These are phyloP conservation scores for Microcebus murinus DNA, from an alignment of 2,113 vertebrate genomes.

Conservation along the genomic window DNA sequence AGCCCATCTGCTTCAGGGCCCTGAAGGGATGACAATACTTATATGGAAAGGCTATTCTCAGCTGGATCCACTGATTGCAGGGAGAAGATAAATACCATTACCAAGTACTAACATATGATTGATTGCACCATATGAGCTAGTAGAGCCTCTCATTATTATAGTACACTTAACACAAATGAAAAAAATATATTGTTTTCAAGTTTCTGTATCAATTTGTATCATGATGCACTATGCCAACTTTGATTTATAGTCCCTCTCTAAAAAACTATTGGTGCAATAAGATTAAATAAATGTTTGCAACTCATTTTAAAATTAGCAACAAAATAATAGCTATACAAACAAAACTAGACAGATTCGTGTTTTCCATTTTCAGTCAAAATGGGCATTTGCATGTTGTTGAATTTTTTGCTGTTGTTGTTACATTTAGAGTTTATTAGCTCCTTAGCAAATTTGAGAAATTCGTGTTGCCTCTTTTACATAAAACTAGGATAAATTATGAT, in stretches of 20 bases:
- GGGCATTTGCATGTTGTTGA: background rate
- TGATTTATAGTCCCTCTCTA: slow-evolving; percentile 69
- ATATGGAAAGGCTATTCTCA: slow-evolving; percentile 52
- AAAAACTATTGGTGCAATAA: slow-evolving; percentile 73
- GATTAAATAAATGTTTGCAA: slow-evolving; percentile 77
- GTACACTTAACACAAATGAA: slow-evolving; percentile 41
- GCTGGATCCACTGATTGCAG: slow-evolving; percentile 26
- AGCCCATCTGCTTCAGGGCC: slow-evolving; percentile 67
- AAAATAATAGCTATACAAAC: slow-evolving; percentile 73
- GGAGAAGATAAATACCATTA: slow-evolving; percentile 57
- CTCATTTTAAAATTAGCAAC: slow-evolving; percentile 64
- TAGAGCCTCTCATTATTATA: slow-evolving; percentile 62
- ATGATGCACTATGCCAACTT: slow-evolving; percentile 45
- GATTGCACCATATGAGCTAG: slow-evolving; percentile 58
- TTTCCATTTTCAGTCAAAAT: slow-evolving; percentile 1
- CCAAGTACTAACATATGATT: slow-evolving; percentile 5
- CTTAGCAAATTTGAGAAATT: background rate
- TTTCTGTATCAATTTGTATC: slow-evolving; percentile 56
- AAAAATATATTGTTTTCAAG: slow-evolving; percentile 57
- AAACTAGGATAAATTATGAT: background rate
- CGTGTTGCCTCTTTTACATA: background rate
- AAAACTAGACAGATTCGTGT: slow-evolving; percentile 58
- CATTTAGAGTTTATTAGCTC: background rate
- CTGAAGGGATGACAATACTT: slow-evolving; percentile 44
- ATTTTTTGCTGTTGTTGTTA: background rate